These are phyloP conservation scores for Dicentrarchus labrax DNA, from an alignment of 2,113 vertebrate genomes.

Conservation along the genomic window DNA sequence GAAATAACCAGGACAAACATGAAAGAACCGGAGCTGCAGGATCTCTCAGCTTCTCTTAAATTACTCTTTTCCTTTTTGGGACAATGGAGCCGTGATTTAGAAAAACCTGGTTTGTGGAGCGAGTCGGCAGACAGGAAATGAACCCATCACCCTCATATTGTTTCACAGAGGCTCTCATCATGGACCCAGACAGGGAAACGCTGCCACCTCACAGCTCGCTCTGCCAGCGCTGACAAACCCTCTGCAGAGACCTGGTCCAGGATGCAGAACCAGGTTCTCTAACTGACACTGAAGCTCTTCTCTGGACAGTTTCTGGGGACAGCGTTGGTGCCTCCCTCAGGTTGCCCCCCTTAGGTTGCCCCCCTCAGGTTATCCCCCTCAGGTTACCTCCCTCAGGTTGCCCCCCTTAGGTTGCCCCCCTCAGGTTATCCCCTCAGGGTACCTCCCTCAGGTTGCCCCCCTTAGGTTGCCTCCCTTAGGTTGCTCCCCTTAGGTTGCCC, in stretches of 20 bases:
- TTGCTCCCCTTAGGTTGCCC: too few relatives aligned
- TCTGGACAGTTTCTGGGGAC: too few relatives aligned
- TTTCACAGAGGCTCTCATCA: conserved; percentile 32
- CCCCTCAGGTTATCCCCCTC: too few relatives aligned
- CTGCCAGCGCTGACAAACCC: conserved; percentile 26
- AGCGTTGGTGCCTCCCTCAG: too few relatives aligned
- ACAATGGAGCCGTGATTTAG: conserved; percentile 34
- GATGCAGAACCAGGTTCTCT: neutral
- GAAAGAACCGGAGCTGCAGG: conserved; percentile 16
- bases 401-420: too few relatives aligned
- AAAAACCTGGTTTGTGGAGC: neutral
- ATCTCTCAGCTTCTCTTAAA: conserved; percentile 31
- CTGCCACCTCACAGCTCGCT: conserved; percentile 14
- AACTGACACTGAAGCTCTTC: too few relatives aligned
- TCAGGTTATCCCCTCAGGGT: too few relatives aligned
- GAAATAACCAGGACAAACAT: conserved; percentile 25
- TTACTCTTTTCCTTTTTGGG: conserved; percentile 44
- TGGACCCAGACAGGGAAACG: conserved; percentile 30
- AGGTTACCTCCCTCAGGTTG: too few relatives aligned
- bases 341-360: too few relatives aligned
- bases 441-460: too few relatives aligned
- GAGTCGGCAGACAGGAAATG: conserved; percentile 23
- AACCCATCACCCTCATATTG: conserved; percentile 43
- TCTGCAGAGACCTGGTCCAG: conserved; percentile 1
- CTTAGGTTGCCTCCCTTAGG: too few relatives aligned